Percentiles rank a stretch among this genome's conserved stretches.
Conservation (phyloP, 2,113 vertebrate species). For the Procavia capensis region DNA sequence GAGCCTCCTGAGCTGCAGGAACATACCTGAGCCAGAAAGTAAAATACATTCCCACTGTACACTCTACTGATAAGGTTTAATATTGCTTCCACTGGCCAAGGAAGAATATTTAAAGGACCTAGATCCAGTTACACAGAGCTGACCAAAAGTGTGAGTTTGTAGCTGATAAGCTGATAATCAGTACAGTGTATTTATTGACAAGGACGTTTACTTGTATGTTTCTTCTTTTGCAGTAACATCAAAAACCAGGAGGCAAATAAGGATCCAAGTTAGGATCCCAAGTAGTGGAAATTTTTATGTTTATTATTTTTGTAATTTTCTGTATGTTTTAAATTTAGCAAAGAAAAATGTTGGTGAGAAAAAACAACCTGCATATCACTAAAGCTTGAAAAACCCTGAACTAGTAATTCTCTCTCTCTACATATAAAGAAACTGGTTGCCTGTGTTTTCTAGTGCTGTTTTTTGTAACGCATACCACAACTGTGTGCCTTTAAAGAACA, state of each 20-base stretch:
- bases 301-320: not conserved
- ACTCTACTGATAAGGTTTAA: not conserved
- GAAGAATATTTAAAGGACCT: too few relatives aligned
- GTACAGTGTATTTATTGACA: not conserved
- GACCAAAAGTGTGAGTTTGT: not conserved
- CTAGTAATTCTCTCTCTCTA: not conserved
- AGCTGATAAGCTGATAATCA: not conserved
- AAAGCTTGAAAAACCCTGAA: not conserved
- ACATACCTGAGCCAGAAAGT: not conserved
- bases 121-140: not conserved
- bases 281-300: not conserved
- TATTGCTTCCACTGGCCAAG: too few relatives aligned
- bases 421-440: not conserved
- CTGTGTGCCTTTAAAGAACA: not conserved
- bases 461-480: not conserved
- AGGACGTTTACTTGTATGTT: not conserved
- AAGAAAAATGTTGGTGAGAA: not conserved
- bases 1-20: not conserved
- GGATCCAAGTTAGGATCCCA: not conserved
- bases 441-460: not conserved
- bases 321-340: not conserved
- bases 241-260: not conserved
- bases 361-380: not conserved
- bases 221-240: not conserved
- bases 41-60: not conserved